Base-by-base conservation (phyloP, 2,888 invertebrate genomes). In the Acrobasis suavella region DNA sequence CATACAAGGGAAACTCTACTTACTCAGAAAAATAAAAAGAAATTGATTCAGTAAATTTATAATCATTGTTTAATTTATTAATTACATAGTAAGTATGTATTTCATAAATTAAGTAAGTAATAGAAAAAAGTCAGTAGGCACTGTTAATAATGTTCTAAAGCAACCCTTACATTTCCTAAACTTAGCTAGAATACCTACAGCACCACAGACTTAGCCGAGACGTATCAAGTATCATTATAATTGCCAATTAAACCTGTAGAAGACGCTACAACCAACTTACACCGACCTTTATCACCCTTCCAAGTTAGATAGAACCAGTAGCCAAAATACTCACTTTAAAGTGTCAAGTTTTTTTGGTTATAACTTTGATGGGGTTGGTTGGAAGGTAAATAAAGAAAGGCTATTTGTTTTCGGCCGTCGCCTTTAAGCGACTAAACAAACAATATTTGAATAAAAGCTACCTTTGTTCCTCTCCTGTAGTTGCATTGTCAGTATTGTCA, bases 161-260 rank as follows among this genome's bases (percentile, higher is more conserved):
- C 32, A 32, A 32, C 9, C 64, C 63, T 54, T 10, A 14, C 10
- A n/a, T 1, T 14, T 7, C 52, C 50, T 37, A 66, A 60, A 49
- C 62, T 63, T 66, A 70, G 65, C 55, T 66, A 39, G 38, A 58
- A 38, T 62, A 64, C 46, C 63, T 61, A 68, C 51, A 64, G 67
- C 61, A 62, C 64, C 66, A 60, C 66, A 70, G 66, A 71, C 68
- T 67, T 65, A 67, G 73, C 72, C 77, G 68, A 80, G 77, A 75
- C 75, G 77, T 86, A 87, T 90, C 90, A 81, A 83, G 87, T 92
- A 86, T 87, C 91, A 84, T 90, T 90, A 87, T 92, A 91, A 92
- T 90, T 76, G 88, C 85, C 90, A 91, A 91, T 91, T 89, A 91
- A 84, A 86, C 80, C 81, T 82, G 78, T 82, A 79, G 86, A 88